These are phyloP conservation scores for Listrodromus nycthemerus DNA, from an alignment of 2,888 invertebrate genomes.

Conservation along the genomic window DNA sequence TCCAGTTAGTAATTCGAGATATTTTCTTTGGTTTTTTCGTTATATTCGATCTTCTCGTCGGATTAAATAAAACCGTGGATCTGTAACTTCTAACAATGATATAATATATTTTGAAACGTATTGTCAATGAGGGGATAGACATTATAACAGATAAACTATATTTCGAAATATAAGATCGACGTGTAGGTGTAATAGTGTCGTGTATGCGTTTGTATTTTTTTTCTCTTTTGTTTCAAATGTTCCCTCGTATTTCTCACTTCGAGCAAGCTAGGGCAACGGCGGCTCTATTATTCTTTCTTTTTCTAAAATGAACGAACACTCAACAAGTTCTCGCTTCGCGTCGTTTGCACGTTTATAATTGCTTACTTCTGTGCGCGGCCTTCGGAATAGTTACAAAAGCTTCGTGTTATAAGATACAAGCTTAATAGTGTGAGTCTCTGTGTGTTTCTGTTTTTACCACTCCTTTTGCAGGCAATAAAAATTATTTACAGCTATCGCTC, in stretches of 20 bases:
- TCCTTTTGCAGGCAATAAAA: slow-evolving; percentile 59
- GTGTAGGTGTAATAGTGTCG: slow-evolving; percentile 22
- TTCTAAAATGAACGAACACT: slow-evolving; percentile 21
- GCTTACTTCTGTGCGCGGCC: slow-evolving; percentile 37
- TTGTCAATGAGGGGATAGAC: slow-evolving; percentile 83
- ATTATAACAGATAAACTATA: slow-evolving; percentile 82
- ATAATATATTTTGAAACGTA: slow-evolving; percentile 82
- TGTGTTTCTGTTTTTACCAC: slow-evolving; percentile 36
- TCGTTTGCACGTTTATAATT: slow-evolving; percentile 26
- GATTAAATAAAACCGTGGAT: slow-evolving; percentile 55
- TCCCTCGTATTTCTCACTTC: slow-evolving; percentile 40
- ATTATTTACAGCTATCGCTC: slow-evolving; percentile 66
- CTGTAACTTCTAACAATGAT: slow-evolving; percentile 83
- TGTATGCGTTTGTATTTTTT: slow-evolving; percentile 50
- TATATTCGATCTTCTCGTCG: not conserved
- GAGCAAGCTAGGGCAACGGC: slow-evolving; percentile 60
- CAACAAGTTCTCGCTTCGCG: not conserved
- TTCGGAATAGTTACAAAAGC: slow-evolving; percentile 69
- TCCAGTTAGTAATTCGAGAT: slow-evolving; percentile 6
- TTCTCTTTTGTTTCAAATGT: slow-evolving; percentile 55
- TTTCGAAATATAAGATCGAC: slow-evolving; percentile 80
- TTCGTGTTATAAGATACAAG: slow-evolving; percentile 60
- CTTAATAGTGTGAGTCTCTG: slow-evolving; percentile 27
- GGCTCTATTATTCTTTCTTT: slow-evolving; percentile 41
- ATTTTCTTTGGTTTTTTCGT: slow-evolving; percentile 32